These are phyloP conservation scores for Oncorhynchus mykiss DNA, from an alignment of 2,113 vertebrate species.

Conservation along the genomic window DNA sequence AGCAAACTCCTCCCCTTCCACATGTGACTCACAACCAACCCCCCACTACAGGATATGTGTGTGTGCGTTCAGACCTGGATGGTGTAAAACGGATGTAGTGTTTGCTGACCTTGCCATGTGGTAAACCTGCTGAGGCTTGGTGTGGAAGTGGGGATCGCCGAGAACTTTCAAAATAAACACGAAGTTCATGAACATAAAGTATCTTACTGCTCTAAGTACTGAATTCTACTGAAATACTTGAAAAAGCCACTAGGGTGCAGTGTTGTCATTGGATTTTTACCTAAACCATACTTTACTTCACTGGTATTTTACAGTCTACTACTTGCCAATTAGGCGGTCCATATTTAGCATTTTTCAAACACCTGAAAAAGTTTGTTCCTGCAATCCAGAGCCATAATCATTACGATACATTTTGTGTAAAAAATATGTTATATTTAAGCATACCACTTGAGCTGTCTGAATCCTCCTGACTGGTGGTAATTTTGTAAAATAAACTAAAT, in stretches of 20 bases:
- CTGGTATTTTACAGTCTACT: background rate
- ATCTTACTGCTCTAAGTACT: too few relatives aligned
- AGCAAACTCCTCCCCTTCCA: background rate
- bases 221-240: background rate
- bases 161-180: background rate
- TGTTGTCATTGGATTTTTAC: background rate
- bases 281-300: background rate
- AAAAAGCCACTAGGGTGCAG: background rate
- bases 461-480: too few relatives aligned
- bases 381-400: too few relatives aligned
- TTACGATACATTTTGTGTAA: too few relatives aligned
- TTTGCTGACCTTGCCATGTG: background rate
- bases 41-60: slow-evolving; percentile 1
- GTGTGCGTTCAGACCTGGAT: background rate
- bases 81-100: background rate
- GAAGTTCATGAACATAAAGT: too few relatives aligned
- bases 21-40: background rate
- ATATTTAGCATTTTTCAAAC: too few relatives aligned
- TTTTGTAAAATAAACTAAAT: too few relatives aligned
- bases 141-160: background rate
- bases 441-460: too few relatives aligned
- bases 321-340: too few relatives aligned
- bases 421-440: too few relatives aligned
- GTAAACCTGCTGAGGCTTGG: background rate
- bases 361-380: too few relatives aligned